phyloP scores from a whole-genome alignment of 1,140 invertebrate genomes.

The Leptinotarsa lineolata region DNA sequence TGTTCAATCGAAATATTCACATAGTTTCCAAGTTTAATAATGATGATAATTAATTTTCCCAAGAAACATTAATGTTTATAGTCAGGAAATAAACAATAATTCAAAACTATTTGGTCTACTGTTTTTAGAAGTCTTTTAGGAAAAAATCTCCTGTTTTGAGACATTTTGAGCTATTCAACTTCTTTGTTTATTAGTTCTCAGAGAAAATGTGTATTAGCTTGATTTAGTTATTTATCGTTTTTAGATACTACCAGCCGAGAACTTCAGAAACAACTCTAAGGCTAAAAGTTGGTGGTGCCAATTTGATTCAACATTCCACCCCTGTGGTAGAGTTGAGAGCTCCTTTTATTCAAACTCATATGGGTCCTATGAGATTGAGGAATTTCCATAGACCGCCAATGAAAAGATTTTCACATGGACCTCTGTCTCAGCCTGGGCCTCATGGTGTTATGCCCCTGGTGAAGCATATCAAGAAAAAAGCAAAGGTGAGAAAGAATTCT shows the following conservation, averaged over 20 bases:
- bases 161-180: too few species aligned
- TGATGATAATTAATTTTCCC: too few species aligned
- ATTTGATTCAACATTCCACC: conserved; percentile 94
- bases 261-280: conserved; percentile 77
- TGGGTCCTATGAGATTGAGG: conserved; percentile 81
- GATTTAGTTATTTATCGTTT: conserved; percentile 25
- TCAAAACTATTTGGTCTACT: too few species aligned
- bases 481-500: conserved; percentile 51
- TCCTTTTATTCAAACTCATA: conserved; percentile 94
- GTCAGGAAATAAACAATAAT: too few species aligned
- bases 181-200: too few species aligned
- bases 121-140: too few species aligned
- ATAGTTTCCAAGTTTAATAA: too few species aligned
- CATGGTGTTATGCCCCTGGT: conserved; percentile 81
- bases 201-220: too few species aligned
- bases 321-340: conserved; percentile 92
- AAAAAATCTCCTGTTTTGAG: too few species aligned
- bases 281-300: conserved; percentile 79
- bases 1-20: too few species aligned
- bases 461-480: conserved; percentile 92
- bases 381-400: conserved; percentile 93
- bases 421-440: conserved; percentile 69
- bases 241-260: conserved; percentile 89
- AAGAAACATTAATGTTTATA: too few species aligned
- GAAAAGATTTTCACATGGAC: conserved; percentile 84